Percentiles rank a stretch among this genome's conserved stretches.
Evolutionary conservation across 2,888 invertebrate species (phyloP).

Genomic region (Philopedon plagiatum): DNA sequence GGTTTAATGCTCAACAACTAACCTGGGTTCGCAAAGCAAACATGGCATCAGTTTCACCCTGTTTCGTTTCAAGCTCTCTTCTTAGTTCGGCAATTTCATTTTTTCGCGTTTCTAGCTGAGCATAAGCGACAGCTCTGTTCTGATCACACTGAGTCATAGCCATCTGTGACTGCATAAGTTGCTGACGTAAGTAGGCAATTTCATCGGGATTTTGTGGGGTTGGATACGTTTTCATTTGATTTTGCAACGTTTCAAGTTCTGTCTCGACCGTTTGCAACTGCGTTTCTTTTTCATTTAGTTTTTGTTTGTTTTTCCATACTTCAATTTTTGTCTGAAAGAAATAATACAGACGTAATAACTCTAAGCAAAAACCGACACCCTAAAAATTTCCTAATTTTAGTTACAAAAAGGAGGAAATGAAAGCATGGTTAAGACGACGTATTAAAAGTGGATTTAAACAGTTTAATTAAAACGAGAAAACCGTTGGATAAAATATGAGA

Average conservation of each 20-base stretch:
- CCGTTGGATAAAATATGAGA: too few species aligned
- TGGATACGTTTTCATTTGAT: not conserved
- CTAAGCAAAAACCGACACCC: too few species aligned
- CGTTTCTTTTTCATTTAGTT: not conserved
- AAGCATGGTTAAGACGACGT: too few species aligned
- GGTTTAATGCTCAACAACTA: too few species aligned
- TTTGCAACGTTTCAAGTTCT: not conserved
- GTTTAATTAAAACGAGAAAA: too few species aligned
- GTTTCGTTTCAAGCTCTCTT: constrained; percentile 26
- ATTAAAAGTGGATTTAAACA: too few species aligned
- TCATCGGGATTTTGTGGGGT: constrained; percentile 6
- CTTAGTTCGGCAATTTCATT: constrained; percentile 40
- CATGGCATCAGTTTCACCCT: constrained; percentile 50
- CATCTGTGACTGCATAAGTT: constrained; percentile 69
- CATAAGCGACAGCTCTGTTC: constrained; percentile 63
- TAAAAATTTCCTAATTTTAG: too few species aligned
- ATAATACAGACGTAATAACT: too few species aligned
- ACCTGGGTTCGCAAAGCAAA: constrained; percentile 57
- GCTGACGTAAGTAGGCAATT: constrained; percentile 49
- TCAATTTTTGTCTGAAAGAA: constrained; percentile 31
- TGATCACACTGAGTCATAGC: constrained; percentile 70
- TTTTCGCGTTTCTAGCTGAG: constrained; percentile 29
- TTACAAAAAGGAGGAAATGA: too few species aligned
- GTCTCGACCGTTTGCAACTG: not conserved
- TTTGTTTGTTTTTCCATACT: constrained; percentile 32